Base-by-base conservation (phyloP, 2,113 vertebrate genomes). In the Larimichthys polyactis region DNA sequence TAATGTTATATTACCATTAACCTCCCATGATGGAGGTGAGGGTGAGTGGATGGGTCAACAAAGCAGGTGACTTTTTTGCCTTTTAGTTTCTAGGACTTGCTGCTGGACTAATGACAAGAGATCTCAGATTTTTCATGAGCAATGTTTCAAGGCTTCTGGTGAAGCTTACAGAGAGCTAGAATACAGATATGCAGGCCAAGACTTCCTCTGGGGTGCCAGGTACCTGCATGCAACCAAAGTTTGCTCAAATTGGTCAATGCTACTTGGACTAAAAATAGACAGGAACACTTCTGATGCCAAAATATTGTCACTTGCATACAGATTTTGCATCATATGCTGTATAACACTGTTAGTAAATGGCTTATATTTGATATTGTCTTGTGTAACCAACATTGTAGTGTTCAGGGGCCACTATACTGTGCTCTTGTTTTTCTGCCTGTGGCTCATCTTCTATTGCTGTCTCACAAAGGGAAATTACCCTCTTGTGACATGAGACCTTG, bases 401-500 rank as follows among this genome's bases (percentile, higher is more conserved):
- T 55, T 11, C 36, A 29, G 32, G 15, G 11, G 24, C 16, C 0
- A 46, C 36, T 46, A 10, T 4, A 29, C 27, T 24, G n/a, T 49
- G 24, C 43, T 32, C 43, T 59, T 51, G 14, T 16, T 43, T 43
- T 22, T 72, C 43, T 63, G 29, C 57, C 32, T 17, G 43, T 22
- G 29, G 20, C 15, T 78, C 11, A 14, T 72, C 64, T 19, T 59
- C 58, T 67, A 12, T 59, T 75, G 43, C 59, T 65, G 48, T 78
- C 46, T 87, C 46, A 43, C 19, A 32, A 72, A 36, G 46, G 46
- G 40, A 75, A 74, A 65, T 15, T n/a, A 43, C 7, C 36, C 58
- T 60, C 62, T 12, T 77, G 80, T 74, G 81, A 90, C 84, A 76
- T 78, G 79, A 83, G 54, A 87, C 57, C 76, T 58, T 69, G 22